Evolutionary conservation across 2,888 invertebrate species (phyloP).

Genomic region (Byasa hedistus): DNA sequence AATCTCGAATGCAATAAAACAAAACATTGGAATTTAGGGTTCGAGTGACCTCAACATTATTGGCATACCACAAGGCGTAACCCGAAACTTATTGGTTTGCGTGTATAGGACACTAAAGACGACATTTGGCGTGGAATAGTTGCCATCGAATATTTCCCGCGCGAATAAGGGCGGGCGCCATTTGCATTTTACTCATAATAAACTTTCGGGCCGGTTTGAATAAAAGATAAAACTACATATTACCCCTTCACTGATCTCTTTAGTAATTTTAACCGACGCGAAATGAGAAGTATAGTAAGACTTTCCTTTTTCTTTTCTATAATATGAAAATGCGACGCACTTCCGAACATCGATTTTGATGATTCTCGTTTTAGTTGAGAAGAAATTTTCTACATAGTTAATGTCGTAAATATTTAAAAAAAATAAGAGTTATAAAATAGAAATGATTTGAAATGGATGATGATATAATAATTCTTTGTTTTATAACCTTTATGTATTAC

Average conservation of each 20-base stretch:
- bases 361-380: too few species aligned
- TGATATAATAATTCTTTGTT: too few species aligned
- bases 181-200: slow-evolving; percentile 23
- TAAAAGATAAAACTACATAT: background rate
- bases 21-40: slow-evolving; percentile 22
- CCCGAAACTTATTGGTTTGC: slow-evolving; percentile 39
- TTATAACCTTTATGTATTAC: too few species aligned
- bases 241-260: background rate
- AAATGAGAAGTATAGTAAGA: too few species aligned
- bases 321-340: too few species aligned
- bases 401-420: too few species aligned
- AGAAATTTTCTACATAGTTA: too few species aligned
- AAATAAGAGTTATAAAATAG: too few species aligned
- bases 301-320: too few species aligned
- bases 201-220: slow-evolving; percentile 3
- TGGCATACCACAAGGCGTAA: slow-evolving; percentile 31
- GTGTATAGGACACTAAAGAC: slow-evolving; percentile 22
- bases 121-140: slow-evolving; percentile 19
- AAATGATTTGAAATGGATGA: too few species aligned
- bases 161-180: slow-evolving; percentile 9
- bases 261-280: too few species aligned
- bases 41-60: slow-evolving; percentile 19
- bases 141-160: slow-evolving; percentile 16
- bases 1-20: slow-evolving; percentile 25
- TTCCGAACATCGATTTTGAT: too few species aligned